Conservation (phyloP, 2,888 invertebrate species). For the Phyto melanocephala region DNA sequence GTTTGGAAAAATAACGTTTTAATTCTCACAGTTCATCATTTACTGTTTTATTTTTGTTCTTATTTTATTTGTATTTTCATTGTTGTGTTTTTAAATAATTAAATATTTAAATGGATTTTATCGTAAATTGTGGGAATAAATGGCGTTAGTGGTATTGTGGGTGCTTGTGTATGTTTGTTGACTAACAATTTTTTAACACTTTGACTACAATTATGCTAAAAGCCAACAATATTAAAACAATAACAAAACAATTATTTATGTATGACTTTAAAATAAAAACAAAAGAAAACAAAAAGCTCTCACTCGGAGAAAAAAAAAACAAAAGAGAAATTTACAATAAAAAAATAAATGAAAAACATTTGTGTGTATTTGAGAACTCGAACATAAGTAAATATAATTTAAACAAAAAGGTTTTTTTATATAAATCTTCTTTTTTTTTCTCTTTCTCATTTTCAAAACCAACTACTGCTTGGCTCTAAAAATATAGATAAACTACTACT, state of each 20-base stretch:
- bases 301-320: background rate
- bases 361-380: conserved; percentile 17
- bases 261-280: conserved; percentile 22
- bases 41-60: background rate
- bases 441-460: background rate
- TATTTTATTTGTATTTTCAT: background rate
- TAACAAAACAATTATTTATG: conserved; percentile 26
- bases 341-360: background rate
- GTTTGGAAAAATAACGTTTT: background rate
- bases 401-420: conserved; percentile 20
- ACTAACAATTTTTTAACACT: conserved; percentile 18
- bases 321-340: conserved; percentile 43
- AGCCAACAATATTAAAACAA: background rate
- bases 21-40: conserved; percentile 15
- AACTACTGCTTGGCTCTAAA: background rate
- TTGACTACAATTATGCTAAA: conserved; percentile 39
- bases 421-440: background rate
- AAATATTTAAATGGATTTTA: conserved; percentile 45
- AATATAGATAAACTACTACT: too few relatives aligned
- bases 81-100: conserved; percentile 12
- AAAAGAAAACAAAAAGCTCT: conserved; percentile 27
- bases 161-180: background rate
- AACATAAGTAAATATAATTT: conserved; percentile 19
- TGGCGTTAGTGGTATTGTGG: conserved; percentile 10
- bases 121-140: conserved; percentile 49